Conservation (phyloP, 2,113 vertebrate species). For the Ciconia stormi region DNA sequence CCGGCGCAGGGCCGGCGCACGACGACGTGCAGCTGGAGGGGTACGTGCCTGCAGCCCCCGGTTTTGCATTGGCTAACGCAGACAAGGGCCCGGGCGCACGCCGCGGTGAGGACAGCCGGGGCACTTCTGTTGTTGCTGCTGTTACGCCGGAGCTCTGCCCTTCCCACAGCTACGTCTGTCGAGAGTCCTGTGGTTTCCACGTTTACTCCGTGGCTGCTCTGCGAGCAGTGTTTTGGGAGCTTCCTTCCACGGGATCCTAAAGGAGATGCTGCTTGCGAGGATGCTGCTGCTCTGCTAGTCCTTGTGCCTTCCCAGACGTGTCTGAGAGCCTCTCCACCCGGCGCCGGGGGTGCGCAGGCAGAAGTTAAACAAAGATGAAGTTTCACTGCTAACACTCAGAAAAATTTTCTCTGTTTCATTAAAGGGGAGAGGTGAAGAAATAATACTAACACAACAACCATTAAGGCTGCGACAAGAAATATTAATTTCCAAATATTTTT, state of each 20-base stretch:
- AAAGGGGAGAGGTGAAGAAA: neutral
- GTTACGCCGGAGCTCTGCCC: neutral
- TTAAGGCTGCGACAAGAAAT: neutral
- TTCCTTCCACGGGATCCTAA: neutral
- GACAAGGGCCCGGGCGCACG: no score
- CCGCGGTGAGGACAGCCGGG: neutral
- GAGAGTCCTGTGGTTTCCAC: neutral
- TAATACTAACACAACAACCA: neutral
- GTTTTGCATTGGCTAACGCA: no score
- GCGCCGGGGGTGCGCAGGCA: rapidly evolving
- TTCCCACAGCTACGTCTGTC: neutral
- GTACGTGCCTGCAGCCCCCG: neutral
- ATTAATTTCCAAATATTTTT: neutral
- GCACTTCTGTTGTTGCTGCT: neutral
- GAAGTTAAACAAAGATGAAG: neutral
- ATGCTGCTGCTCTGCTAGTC: rapidly evolving
- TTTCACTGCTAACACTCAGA: no score
- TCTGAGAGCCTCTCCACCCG: neutral
- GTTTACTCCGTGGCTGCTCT: neutral
- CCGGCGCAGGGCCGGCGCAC: neutral
- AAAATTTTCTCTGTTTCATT: neutral
- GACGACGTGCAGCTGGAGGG: neutral
- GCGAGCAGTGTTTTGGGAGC: rapidly evolving
- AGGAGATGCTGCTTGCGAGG: rapidly evolving
- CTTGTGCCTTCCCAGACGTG: neutral